These are phyloP conservation scores for Bolborhynchus lineola DNA, from an alignment of 2,113 vertebrate species.

Conservation along the genomic window DNA sequence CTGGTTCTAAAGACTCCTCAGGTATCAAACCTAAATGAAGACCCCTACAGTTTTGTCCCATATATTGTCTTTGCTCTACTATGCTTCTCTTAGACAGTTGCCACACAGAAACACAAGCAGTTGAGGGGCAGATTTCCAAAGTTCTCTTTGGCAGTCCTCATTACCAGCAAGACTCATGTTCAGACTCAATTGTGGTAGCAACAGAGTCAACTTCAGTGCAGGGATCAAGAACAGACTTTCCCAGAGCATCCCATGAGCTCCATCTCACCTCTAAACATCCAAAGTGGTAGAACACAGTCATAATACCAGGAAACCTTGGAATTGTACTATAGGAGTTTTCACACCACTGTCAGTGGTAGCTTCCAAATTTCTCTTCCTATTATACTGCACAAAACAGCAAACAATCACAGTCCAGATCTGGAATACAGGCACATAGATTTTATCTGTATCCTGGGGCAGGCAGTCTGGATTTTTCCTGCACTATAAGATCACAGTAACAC, in stretches of 20 bases:
- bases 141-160: not conserved
- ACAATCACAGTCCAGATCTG: not conserved
- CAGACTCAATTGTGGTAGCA: not conserved
- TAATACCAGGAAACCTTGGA: not conserved
- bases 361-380: not conserved
- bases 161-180: not conserved
- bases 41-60: not conserved
- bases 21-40: not conserved
- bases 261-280: not conserved
- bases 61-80: not conserved
- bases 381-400: not conserved
- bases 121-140: not conserved
- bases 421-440: not conserved
- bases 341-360: not conserved
- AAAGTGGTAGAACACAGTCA: not conserved
- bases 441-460: not conserved
- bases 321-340: not conserved
- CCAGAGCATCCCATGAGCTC: not conserved
- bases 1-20: not conserved
- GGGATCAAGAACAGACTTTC: not conserved
- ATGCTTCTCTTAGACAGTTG: not conserved
- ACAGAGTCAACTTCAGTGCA: not conserved
- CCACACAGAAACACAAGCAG: not conserved
- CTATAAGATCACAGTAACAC: not conserved
- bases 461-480: not conserved